Base-by-base conservation (phyloP, 2,113 vertebrate species). In the Lanius ludovicianus region DNA sequence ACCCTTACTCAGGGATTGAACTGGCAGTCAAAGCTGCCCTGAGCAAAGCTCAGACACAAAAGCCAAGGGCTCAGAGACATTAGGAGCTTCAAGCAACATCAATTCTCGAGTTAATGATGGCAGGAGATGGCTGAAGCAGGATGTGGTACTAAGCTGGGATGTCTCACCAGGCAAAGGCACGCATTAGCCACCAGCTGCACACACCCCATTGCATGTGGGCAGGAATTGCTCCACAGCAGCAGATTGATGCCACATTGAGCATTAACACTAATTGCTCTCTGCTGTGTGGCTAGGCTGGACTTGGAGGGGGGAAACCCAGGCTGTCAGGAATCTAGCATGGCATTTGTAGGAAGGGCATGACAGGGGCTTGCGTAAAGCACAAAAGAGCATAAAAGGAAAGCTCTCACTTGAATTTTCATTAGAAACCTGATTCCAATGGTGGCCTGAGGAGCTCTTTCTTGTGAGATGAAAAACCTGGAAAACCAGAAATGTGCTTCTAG, bases 91-190 rank as follows among this genome's bases (percentile, higher is more conserved):
- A 27, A 42, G 52, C 49, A 62, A 21, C 79, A 41, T 33, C 55
- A 15, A 0, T n/a, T 90, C 47, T 80, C 9, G 4, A 77, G 76
- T 74, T 89, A 50, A 86, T 88, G 56, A 23, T 41, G 62, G 82
- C 91, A 95, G 86, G 69, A 76, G 89, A 42, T 37, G 80, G 94
- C 87, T 57, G 77, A 81, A 85, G 81, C 84, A 93, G 95, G 92
- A 94, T 67, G 60, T 73, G 80, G 92, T 14, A 0, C 52, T 42
- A 49, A 71, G 83, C 96, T 75, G 73, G 92, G 92, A 22, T 78
- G 85, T 67, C 93, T 69, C 50, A 64, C 85, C 83, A 53, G 64
- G 33, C 86, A 59, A 68, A 84, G 62, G 69, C 74, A 53, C 15
- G 37, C 37, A 35, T 86, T 84, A 90, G 75, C 87, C 79, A 49